These are phyloP conservation scores for Ara ararauna DNA, from an alignment of 2,797 vertebrate genomes.

Conservation along the genomic window DNA sequence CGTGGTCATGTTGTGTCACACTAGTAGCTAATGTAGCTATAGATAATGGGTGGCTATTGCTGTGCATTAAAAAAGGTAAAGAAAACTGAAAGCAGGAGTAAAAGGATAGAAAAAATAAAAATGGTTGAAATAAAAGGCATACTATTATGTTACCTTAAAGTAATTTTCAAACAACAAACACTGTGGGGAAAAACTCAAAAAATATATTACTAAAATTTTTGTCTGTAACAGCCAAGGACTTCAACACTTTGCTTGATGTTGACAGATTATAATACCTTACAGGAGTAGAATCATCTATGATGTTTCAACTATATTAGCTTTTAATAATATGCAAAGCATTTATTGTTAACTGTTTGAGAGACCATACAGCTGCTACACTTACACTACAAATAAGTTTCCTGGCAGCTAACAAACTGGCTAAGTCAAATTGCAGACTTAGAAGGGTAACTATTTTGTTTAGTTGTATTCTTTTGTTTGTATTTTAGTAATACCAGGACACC, in stretches of 20 bases:
- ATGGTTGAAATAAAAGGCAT: neutral
- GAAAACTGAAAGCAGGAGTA: neutral
- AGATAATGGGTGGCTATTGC: neutral
- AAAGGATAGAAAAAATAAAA: neutral
- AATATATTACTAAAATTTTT: neutral
- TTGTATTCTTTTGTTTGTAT: neutral
- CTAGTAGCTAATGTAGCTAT: neutral
- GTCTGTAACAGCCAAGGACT: neutral
- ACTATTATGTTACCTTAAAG: neutral
- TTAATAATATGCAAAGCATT: neutral
- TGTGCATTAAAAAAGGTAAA: neutral
- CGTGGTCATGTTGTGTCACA: fast-evolving
- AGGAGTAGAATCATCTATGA: neutral
- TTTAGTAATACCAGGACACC: neutral
- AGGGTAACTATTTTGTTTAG: neutral
- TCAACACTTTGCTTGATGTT: neutral
- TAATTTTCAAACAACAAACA: neutral
- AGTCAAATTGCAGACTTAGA: neutral
- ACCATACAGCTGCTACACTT: neutral
- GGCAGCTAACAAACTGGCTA: neutral
- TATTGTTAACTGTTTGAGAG: neutral
- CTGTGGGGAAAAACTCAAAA: fast-evolving
- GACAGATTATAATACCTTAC: neutral
- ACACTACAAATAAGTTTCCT: neutral
- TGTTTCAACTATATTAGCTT: neutral